Evolutionary conservation across 2,888 invertebrate genomes (phyloP).

Genomic region (Alsophila aescularia): DNA sequence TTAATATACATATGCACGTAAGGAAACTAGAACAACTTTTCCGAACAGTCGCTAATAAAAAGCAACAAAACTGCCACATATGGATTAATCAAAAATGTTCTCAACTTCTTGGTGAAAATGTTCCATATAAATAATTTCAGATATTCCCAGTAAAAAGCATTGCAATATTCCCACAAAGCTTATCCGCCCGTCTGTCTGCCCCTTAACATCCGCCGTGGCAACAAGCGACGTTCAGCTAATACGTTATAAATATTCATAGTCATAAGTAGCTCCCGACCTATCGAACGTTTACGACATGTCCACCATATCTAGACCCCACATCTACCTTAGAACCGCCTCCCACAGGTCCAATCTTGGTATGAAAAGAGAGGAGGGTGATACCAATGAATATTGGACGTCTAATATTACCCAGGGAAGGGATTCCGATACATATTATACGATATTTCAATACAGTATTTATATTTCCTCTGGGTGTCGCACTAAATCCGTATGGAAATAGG

Average conservation of each 20-base stretch:
- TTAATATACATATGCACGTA: too few species aligned
- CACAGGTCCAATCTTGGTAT: slow-evolving; percentile 14
- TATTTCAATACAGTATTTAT: slow-evolving; percentile 80
- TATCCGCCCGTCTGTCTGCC: slow-evolving; percentile 35
- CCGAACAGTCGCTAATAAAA: too few species aligned
- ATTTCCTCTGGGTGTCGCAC: slow-evolving; percentile 66
- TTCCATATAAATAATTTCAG: neutral
- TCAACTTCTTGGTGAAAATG: too few species aligned
- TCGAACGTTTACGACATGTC: slow-evolving; percentile 69
- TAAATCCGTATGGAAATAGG: slow-evolving; percentile 58
- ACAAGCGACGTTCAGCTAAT: slow-evolving; percentile 73
- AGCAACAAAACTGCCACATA: too few species aligned
- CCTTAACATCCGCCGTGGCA: slow-evolving; percentile 66
- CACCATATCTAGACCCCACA: slow-evolving; percentile 46
- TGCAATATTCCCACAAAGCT: slow-evolving; percentile 18
- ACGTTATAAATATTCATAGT: slow-evolving; percentile 83
- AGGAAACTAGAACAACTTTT: too few species aligned
- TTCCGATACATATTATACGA: slow-evolving; percentile 76
- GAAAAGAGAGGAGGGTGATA: slow-evolving; percentile 37
- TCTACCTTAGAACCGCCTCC: slow-evolving; percentile 29
- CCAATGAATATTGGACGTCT: slow-evolving; percentile 51
- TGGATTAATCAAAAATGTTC: too few species aligned
- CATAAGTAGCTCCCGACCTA: slow-evolving; percentile 77
- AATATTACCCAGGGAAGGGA: slow-evolving; percentile 62
- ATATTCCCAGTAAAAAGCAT: neutral